Base-by-base conservation (phyloP, 2,888 invertebrate genomes). In the Agrochola lychnidis region DNA sequence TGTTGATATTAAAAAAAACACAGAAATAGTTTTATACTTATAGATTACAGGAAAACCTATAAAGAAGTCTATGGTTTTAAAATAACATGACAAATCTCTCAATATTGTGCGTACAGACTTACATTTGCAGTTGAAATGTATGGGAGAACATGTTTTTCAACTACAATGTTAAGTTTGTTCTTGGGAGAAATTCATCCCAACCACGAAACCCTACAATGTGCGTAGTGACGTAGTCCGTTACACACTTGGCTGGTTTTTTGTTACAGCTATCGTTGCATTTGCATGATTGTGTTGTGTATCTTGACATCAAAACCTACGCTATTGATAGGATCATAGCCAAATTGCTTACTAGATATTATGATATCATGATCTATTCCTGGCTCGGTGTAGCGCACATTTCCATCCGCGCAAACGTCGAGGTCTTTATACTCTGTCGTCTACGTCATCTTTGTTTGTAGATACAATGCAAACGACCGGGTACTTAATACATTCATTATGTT, bases 291-390 rank as follows among this genome's bases (percentile, higher is more conserved):
- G 45, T n/a, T 66, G 40, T 73, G 56, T 85, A 84, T 87, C 87
- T 85, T 75, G 70, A 62, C 70, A 84, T 84, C 70, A 30, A 89
- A 84, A 90, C 83, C 89, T 86, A 88, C 85, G 88, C 90, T 84
- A 84, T 90, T 89, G 81, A 88, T 88, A 88, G 86, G 85, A 90
- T 89, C 87, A 88, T 89, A 91, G 91, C 91, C 91, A 90, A 92
- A 92, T 91, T 90, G 91, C 90, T 87, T 89, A 84, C 91, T 91
- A 91, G 89, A 92, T 92, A 90, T 91, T 93, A 94, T 96, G 95
- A 95, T 94, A 94, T 96, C 95, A 96, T 88, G 89, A 90, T 95
- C 95, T 96, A 96, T 96, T 95, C 91, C 90, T 91, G 91, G 93
- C 91, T 90, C 86, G 87, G 92, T 92, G 91, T 90, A 88, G 86